Base-by-base conservation (phyloP, 2,888 invertebrate genomes). In the Melieria crassipennis region DNA sequence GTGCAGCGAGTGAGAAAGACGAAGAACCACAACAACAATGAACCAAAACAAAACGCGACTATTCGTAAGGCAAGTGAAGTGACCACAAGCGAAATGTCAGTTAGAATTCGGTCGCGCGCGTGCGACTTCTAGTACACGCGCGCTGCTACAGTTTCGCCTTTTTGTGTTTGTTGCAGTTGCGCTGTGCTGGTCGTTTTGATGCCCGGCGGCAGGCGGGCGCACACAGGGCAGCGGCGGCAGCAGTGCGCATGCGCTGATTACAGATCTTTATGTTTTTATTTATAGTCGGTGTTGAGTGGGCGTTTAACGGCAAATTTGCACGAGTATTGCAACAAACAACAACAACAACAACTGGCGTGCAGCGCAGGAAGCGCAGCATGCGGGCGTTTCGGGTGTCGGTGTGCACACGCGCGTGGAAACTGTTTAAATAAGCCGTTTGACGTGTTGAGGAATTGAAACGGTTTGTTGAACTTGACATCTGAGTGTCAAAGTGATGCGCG, bases 401-500 rank as follows among this genome's bases (percentile, higher is more conserved):
- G 30, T 30, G 30, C 30, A 30, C 2, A 2, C 30, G 30, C 30
- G 30, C 30, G 30, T 30, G 30, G 13, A 66, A 62, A 57, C 48
- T 72, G 65, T 72, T 72, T 72, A 72, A 72, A 72, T 68, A 72
- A 64, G 30, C 68, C 68, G 69, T 72, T 72, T 72, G 55, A 46
- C 43, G 65, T 72, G 72, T 57, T 64, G 57, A 68, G 61, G 60
- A 56, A 66, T 72, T 65, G 67, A 66, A 73, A 75, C 75, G 75
- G 72, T 75, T 76, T 77, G 75, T 74, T 76, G 75, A 77, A 76
- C 75, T 76, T 76, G 75, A 77, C 76, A 76, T 73, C 70, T 66
- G 64, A 52, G 69, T 76, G 77, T 75, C 76, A 76, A 75, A 77
- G 75, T 75, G 74, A 75, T 69, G 75, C n/a, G 42, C 47, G 11